Evolutionary conservation across 2,113 vertebrate species (phyloP).

Genomic region (Monopterus albus): DNA sequence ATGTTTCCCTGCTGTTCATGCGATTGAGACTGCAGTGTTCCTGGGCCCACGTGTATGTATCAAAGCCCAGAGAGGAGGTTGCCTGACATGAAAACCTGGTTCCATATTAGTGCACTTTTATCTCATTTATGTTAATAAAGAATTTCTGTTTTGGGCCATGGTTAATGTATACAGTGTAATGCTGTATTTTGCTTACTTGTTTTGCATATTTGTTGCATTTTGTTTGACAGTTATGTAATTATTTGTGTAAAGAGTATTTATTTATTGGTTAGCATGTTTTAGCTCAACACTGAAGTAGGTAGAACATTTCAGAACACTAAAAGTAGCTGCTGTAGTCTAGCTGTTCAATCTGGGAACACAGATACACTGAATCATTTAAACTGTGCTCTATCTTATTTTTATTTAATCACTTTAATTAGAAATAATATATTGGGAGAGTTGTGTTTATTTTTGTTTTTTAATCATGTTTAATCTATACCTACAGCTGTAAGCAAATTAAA

Average conservation of each 20-base stretch:
- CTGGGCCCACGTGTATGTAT: neutral
- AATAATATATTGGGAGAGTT: slow-evolving; percentile 25
- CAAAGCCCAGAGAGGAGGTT: slow-evolving; percentile 5
- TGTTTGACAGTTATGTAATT: slow-evolving; percentile 16
- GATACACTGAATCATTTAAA: slow-evolving; percentile 19
- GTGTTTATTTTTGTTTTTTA: slow-evolving; percentile 30
- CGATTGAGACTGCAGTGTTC: slow-evolving; percentile 25
- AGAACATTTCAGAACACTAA: slow-evolving; percentile 13
- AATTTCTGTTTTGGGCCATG: neutral
- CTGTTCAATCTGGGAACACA: slow-evolving; percentile 5
- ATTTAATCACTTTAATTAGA: slow-evolving; percentile 28
- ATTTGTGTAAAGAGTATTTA: slow-evolving; percentile 39
- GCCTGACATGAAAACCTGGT: neutral
- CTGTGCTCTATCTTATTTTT: slow-evolving; percentile 29
- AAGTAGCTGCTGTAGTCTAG: slow-evolving; percentile 38
- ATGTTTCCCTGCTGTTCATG: neutral
- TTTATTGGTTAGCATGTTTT: slow-evolving; percentile 45
- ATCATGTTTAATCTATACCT: slow-evolving; percentile 40
- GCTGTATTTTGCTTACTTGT: neutral
- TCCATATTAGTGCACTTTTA: neutral
- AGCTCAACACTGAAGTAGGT: slow-evolving; percentile 1
- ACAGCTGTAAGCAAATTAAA: slow-evolving; percentile 51
- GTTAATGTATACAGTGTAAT: neutral
- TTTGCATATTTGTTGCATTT: slow-evolving; percentile 4
- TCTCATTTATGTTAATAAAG: slow-evolving; percentile 7